A percentile compares a stretch with the other conserved stretches of the same genome.
Evolutionary conservation across 64 coral and sea anemone species (phyloP).

Genomic region (Montipora capricornis): DNA sequence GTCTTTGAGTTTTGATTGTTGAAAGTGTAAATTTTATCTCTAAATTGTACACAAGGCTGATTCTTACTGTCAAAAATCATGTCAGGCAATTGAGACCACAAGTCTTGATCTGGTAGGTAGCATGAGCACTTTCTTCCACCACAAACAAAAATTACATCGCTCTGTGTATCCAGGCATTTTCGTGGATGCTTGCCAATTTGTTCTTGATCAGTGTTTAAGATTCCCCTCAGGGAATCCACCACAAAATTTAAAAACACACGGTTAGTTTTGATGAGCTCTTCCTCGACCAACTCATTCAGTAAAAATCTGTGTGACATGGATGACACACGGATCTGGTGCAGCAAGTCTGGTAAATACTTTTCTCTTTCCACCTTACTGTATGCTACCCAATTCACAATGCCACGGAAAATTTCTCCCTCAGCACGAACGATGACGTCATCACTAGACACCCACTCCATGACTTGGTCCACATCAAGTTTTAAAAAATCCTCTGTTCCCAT

Average conservation of each 20-base stretch:
- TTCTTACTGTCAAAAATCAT: background rate
- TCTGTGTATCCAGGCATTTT: background rate
- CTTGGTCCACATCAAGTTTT: conserved; percentile 11
- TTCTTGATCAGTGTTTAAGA: too few relatives aligned
- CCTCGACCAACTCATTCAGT: background rate
- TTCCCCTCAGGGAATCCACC: background rate
- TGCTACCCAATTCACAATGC: conserved; percentile 15
- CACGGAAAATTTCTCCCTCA: conserved; percentile 14
- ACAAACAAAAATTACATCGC: conserved; percentile 15
- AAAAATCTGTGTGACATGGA: background rate
- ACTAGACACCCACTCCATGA: conserved; percentile 11
- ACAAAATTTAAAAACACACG: background rate
- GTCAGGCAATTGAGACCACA: background rate
- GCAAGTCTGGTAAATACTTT: background rate
- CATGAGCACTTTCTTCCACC: background rate
- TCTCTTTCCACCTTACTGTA: conserved; percentile 17
- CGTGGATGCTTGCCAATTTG: background rate
- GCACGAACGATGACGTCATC: conserved; percentile 14
- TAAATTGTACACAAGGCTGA: background rate
- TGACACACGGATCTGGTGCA: background rate
- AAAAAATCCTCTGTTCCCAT: background rate
- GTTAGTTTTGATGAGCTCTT: background rate
- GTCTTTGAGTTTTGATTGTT: background rate
- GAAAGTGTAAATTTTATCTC: conserved; percentile 2
- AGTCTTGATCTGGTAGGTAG: background rate